phyloP scores from a whole-genome alignment of 1,140 invertebrate genomes.

The Schlechtendalia chinensis region DNA sequence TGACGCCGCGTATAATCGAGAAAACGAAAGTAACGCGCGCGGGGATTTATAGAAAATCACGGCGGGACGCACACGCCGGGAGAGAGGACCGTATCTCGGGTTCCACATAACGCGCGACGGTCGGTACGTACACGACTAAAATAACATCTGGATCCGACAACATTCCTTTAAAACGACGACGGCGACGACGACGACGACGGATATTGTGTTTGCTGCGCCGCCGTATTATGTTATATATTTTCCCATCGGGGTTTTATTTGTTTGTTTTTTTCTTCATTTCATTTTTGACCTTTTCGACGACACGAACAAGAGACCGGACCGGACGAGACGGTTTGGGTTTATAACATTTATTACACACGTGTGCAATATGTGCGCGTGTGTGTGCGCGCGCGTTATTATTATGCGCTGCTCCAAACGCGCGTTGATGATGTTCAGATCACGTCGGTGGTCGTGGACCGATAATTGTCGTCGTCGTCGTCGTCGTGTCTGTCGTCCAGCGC shows the following conservation, averaged over 20 bases:
- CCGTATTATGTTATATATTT: background rate
- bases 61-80: constrained; percentile 22
- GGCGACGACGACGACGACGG: background rate
- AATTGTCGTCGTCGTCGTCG: too few relatives aligned
- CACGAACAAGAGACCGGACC: background rate
- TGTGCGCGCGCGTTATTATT: too few relatives aligned
- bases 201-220: constrained; percentile 1
- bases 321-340: too few relatives aligned
- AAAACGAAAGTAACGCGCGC: constrained; percentile 19
- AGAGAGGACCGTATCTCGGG: too few relatives aligned
- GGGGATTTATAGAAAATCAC: constrained; percentile 25
- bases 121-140: background rate
- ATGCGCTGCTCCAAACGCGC: too few relatives aligned
- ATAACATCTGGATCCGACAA: constrained; percentile 43
- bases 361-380: too few relatives aligned
- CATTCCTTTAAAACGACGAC: constrained; percentile 6
- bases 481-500: too few relatives aligned
- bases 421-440: too few relatives aligned
- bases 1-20: background rate
- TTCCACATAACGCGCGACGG: too few relatives aligned
- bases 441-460: too few relatives aligned
- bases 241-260: too few relatives aligned
- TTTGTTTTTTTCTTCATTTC: background rate
- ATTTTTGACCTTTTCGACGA: constrained; percentile 4
- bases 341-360: too few relatives aligned